Base-by-base conservation (phyloP, 2,113 vertebrate genomes). In the Colaptes auratus region DNA sequence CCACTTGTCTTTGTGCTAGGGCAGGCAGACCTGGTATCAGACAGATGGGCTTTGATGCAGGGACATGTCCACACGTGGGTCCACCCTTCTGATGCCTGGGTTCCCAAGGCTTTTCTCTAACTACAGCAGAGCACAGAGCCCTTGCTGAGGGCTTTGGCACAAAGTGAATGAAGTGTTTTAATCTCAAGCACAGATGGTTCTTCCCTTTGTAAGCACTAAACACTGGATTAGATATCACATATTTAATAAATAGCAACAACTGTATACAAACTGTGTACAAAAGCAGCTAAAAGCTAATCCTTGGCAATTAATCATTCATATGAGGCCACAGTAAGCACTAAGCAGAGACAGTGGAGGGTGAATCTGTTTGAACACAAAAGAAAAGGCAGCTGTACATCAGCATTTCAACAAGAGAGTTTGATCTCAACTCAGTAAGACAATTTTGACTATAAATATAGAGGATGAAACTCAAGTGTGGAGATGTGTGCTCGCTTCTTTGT, bases 231-330 rank as follows among this genome's bases (percentile, higher is more conserved):
- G 75, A 83, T 95, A 82, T 64, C 75, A 88, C 69, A 91, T 44
- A 92, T 81, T 93, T 91, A 88, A 96, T 77, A 93, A 93, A 89
- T 27, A 93, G 59, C 55, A 94, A 93, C 92, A 93, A 82, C 74
- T 93, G 72, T 66, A 92, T 64, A 88, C 60, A 93, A 94, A 93
- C 74, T 66, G 39, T 36, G 42, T 42, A 52, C 39, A 80, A 91
- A 92, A 91, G 78, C 92, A 86, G 67, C 60, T 91, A 64, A 74
- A 73, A 95, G 74, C 58, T 95, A 92, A 91, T 86, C 75, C 78
- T 86, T 72, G 64, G 89, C 64, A 94, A 67, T 65, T 80, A 80
- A 80, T 70, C 35, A 82, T 15, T 87, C 67, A 42, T 17, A 53
- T 12, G 60, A 67, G 67, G 48, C 63, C 35, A 10, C 30, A 59